Conservation (phyloP, 2,888 invertebrate species). For the Synergus umbraculus region DNA sequence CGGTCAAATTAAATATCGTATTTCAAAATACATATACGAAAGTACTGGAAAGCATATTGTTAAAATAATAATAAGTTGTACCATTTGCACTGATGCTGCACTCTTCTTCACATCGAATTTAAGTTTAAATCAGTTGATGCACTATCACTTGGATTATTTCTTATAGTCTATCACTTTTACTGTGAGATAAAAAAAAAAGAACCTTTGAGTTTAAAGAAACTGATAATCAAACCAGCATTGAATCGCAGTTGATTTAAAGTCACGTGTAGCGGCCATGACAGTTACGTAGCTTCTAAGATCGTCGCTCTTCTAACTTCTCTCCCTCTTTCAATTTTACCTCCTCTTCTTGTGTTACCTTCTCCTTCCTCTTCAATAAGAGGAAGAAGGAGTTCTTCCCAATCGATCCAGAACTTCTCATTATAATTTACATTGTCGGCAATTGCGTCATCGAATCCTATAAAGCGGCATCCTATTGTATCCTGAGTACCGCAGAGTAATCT, state of each 20-base stretch:
- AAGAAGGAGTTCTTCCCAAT: conserved; percentile 2
- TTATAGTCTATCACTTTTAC: too few relatives aligned
- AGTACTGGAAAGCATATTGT: not conserved
- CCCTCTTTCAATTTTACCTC: not conserved
- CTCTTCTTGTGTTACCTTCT: conserved; percentile 5
- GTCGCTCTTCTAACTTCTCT: conserved; percentile 39
- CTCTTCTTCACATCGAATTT: not conserved
- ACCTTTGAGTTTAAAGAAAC: not conserved
- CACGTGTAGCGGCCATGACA: conserved; percentile 63
- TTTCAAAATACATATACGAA: not conserved
- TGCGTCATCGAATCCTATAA: not conserved
- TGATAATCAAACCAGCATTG: not conserved
- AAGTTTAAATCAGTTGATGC: not conserved
- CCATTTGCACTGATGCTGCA: not conserved
- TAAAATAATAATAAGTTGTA: not conserved
- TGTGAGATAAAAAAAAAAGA: too few relatives aligned
- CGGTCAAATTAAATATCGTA: not conserved
- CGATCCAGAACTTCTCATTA: conserved; percentile 6
- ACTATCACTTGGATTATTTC: not conserved
- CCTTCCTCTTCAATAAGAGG: conserved; percentile 27
- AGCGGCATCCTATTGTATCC: not conserved
- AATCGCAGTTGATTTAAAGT: conserved; percentile 33
- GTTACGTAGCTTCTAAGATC: conserved; percentile 63
- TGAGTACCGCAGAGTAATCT: not conserved
- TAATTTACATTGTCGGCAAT: not conserved